These are phyloP conservation scores for Aegithalos caudatus DNA, from an alignment of 2,113 vertebrate genomes.

Conservation along the genomic window DNA sequence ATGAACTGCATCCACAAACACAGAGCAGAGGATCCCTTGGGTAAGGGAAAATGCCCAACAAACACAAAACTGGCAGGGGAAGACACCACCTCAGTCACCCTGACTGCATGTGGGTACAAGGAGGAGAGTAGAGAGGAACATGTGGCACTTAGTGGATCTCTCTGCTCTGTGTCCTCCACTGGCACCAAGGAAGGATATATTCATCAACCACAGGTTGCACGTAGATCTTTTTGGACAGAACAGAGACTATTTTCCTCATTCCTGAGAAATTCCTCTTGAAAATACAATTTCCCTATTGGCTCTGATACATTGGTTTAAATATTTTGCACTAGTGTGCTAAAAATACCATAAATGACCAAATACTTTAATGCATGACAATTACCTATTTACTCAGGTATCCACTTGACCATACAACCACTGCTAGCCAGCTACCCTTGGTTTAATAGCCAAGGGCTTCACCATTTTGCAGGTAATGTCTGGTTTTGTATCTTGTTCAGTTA, in stretches of 20 bases:
- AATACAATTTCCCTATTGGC: neutral
- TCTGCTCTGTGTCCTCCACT: neutral
- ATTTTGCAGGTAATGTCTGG: neutral
- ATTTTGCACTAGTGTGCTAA: neutral
- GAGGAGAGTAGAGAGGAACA: neutral
- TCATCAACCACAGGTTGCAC: neutral
- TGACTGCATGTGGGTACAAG: neutral
- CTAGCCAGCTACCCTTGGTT: neutral
- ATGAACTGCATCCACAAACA: neutral
- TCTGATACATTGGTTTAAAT: neutral
- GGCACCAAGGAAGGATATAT: neutral
- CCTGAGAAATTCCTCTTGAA: neutral
- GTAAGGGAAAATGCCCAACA: neutral
- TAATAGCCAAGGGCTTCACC: neutral
- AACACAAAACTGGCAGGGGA: neutral
- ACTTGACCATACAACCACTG: neutral
- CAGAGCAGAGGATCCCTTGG: neutral
- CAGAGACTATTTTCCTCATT: neutral
- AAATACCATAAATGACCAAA: neutral
- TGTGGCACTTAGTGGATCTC: neutral
- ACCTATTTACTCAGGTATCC: neutral
- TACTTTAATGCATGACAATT: neutral
- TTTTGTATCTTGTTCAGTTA: neutral
- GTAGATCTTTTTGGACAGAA: neutral
- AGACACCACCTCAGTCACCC: neutral